These are phyloP conservation scores for Cerceris rybyensis DNA, from an alignment of 2,888 invertebrate genomes.

Conservation along the genomic window DNA sequence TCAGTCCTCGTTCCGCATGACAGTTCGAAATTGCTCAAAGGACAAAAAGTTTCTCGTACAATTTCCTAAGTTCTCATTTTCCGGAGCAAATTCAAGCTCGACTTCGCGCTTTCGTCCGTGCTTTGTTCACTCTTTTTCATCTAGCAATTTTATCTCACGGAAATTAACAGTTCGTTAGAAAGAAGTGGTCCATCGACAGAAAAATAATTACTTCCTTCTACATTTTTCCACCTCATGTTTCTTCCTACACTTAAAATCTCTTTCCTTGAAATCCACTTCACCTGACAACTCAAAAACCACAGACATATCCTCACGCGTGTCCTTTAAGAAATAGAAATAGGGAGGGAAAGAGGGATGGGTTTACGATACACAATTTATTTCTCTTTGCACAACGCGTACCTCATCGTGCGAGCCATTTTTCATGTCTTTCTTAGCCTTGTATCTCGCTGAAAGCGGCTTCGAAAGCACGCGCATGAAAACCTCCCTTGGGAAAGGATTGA, in stretches of 20 bases:
- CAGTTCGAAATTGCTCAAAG: too few species aligned
- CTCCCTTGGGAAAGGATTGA: neutral
- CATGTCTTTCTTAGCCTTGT: conserved; percentile 3
- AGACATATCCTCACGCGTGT: neutral
- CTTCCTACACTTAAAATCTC: neutral
- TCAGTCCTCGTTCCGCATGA: neutral
- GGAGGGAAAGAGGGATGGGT: neutral
- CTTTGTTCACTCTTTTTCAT: neutral
- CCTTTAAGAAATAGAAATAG: too few species aligned
- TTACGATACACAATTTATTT: conserved; percentile 34
- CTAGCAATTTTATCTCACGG: neutral
- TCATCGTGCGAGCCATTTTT: conserved; percentile 25
- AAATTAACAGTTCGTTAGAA: conserved; percentile 7
- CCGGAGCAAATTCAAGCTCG: neutral
- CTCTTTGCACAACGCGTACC: conserved; percentile 1
- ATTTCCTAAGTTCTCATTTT: neutral
- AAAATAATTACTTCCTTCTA: neutral
- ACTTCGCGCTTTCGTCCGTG: neutral
- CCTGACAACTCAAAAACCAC: neutral
- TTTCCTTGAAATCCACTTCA: neutral
- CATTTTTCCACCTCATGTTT: neutral
- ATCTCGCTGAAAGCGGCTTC: neutral
- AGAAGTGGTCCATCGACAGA: neutral
- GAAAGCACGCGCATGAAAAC: conserved; percentile 2
- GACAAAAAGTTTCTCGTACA: neutral